Percentiles rank a stretch among this genome's conserved stretches.
phyloP scores from a whole-genome alignment of 2,888 invertebrate species.

The Metallyticus violacea region DNA sequence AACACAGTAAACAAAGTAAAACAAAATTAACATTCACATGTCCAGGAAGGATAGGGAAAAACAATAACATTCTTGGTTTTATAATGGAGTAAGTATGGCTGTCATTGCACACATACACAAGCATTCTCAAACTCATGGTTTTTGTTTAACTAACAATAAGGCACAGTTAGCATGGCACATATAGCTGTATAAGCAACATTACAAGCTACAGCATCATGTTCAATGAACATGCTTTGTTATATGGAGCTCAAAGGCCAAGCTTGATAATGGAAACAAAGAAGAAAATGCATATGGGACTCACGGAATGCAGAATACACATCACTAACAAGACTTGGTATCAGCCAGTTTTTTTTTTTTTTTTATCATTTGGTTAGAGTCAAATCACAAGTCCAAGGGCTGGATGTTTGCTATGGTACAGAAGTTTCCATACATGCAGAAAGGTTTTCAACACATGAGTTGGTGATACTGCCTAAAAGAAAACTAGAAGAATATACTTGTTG shows the following conservation, averaged over 20 bases:
- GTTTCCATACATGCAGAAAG: slow-evolving; percentile 17
- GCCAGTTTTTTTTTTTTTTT: background rate
- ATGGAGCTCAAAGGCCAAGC: background rate
- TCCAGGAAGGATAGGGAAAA: background rate
- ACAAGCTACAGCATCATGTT: background rate
- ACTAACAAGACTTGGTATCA: background rate
- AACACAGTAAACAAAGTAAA: background rate
- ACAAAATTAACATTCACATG: background rate
- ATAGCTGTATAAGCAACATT: background rate
- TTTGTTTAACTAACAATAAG: background rate
- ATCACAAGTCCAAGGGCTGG: background rate
- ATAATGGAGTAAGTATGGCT: slow-evolving; percentile 1
- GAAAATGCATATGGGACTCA: slow-evolving; percentile 3
- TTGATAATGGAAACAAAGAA: background rate
- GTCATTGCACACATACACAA: slow-evolving; percentile 9
- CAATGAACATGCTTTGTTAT: background rate
- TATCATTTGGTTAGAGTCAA: background rate
- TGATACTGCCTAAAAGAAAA: slow-evolving; percentile 8
- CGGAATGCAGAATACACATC: slow-evolving; percentile 1
- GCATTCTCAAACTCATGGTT: background rate
- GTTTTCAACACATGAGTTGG: slow-evolving; percentile 2
- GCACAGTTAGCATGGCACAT: background rate
- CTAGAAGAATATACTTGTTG: slow-evolving; percentile 1
- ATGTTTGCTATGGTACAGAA: background rate
- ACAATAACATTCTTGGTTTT: background rate